Percentiles rank a stretch among this genome's conserved stretches.
These are phyloP conservation scores for Ctenopoma multispine DNA, from an alignment of 2,797 vertebrate species.

Conservation along the genomic window DNA sequence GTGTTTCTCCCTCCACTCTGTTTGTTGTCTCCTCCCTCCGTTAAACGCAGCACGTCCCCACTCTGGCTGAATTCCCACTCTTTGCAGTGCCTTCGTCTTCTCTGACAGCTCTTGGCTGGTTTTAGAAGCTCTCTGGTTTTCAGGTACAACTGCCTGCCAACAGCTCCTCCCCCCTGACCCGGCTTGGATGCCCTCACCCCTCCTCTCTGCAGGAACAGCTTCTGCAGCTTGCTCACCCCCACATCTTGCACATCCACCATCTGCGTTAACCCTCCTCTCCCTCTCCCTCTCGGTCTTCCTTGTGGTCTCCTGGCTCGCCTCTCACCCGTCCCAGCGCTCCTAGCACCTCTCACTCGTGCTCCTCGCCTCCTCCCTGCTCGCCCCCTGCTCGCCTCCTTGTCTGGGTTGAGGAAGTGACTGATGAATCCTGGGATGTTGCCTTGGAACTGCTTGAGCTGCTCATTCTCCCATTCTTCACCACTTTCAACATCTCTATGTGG, in stretches of 20 bases:
- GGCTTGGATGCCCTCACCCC: slow-evolving; percentile 25
- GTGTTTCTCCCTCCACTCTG: slow-evolving; percentile 13
- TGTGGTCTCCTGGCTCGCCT: slow-evolving; percentile 34
- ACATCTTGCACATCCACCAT: slow-evolving; percentile 54
- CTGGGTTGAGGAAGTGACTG: slow-evolving; percentile 72
- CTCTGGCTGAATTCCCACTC: slow-evolving; percentile 43
- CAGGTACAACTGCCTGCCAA: slow-evolving; percentile 67
- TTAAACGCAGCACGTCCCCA: background rate
- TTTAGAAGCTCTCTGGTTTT: slow-evolving; percentile 58
- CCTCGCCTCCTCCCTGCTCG: slow-evolving; percentile 15
- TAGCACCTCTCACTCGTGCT: background rate
- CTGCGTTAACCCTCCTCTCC: slow-evolving; percentile 43
- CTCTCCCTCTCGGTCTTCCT: slow-evolving; percentile 5
- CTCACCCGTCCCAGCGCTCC: slow-evolving; percentile 4
- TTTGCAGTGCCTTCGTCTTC: slow-evolving; percentile 20
- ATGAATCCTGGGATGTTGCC: slow-evolving; percentile 83
- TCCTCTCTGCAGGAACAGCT: slow-evolving; percentile 51
- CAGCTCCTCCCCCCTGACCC: slow-evolving; percentile 74
- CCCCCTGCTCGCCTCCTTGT: slow-evolving; percentile 15
- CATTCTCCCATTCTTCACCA: slow-evolving; percentile 14
- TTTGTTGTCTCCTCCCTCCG: background rate
- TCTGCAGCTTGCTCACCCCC: slow-evolving; percentile 52
- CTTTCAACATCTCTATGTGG: background rate
- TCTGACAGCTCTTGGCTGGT: slow-evolving; percentile 21
- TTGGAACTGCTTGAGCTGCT: slow-evolving; percentile 68